These are phyloP conservation scores for Fragum fragum DNA, from an alignment of 2,888 invertebrate species.

Conservation along the genomic window DNA sequence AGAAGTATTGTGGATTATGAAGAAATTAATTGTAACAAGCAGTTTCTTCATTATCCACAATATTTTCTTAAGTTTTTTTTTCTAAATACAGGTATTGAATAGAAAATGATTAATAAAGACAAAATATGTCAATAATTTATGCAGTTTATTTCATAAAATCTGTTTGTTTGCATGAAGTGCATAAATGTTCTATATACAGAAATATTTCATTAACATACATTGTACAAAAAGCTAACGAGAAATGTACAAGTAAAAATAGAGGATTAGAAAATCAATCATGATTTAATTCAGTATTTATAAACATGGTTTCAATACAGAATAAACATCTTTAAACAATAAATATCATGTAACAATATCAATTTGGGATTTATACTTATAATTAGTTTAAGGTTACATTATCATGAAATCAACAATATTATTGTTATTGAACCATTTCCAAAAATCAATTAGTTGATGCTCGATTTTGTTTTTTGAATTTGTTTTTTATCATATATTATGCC, in stretches of 20 bases:
- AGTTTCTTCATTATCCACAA: too few relatives aligned
- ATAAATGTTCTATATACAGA: slow-evolving; percentile 10
- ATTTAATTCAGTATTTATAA: background rate
- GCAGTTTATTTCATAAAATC: slow-evolving; percentile 29
- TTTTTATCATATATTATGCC: too few relatives aligned
- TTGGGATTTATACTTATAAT: background rate
- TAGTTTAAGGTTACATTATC: too few relatives aligned
- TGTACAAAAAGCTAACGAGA: slow-evolving; percentile 19
- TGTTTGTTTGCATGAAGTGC: slow-evolving; percentile 36
- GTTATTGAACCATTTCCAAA: too few relatives aligned
- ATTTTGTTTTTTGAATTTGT: too few relatives aligned
- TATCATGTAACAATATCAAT: slow-evolving; percentile 10
- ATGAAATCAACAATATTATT: too few relatives aligned
- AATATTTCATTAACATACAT: slow-evolving; percentile 10
- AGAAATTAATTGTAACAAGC: too few relatives aligned
- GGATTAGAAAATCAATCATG: background rate
- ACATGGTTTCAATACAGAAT: background rate
- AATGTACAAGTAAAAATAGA: slow-evolving; percentile 20
- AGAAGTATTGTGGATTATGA: too few relatives aligned
- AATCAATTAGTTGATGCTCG: too few relatives aligned
- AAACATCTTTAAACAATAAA: slow-evolving; percentile 9
- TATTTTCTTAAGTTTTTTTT: too few relatives aligned
- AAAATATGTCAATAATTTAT: slow-evolving; percentile 7
- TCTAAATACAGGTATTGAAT: too few relatives aligned
- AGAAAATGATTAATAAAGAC: too few relatives aligned